Conservation (phyloP, 2,888 invertebrate species). For the Drosophila kanekoi region DNA sequence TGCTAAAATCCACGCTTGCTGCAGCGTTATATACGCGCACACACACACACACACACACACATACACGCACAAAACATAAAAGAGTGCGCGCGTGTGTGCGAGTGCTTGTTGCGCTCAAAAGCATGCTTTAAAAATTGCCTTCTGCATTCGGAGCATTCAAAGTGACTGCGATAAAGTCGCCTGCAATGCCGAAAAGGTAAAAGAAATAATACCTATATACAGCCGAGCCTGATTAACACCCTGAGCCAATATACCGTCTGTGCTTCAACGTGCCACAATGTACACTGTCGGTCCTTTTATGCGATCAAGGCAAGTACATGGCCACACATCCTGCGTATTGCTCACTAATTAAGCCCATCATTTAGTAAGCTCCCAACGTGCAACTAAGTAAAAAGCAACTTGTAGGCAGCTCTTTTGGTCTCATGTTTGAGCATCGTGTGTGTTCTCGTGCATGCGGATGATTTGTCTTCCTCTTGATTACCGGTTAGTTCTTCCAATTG, state of each 20-base stretch:
- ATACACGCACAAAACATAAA: constrained; percentile 10
- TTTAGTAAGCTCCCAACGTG: neutral
- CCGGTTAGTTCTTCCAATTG: no score
- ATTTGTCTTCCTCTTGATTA: neutral
- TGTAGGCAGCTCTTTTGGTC: neutral
- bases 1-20: constrained; percentile 72
- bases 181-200: constrained; percentile 18
- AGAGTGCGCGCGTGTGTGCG: constrained; percentile 16
- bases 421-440: neutral
- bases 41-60: constrained; percentile 23
- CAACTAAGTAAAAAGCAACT: neutral
- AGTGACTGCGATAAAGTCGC: constrained; percentile 32
- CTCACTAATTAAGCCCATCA: constrained; percentile 11
- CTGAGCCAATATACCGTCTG: constrained; percentile 13
- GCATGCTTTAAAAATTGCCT: constrained; percentile 64
- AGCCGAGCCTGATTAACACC: constrained; percentile 22
- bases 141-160: constrained; percentile 31
- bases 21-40: constrained; percentile 48
- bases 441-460: neutral
- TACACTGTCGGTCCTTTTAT: constrained; percentile 11
- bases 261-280: constrained; percentile 4
- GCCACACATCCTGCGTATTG: neutral
- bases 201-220: neutral
- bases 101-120: constrained; percentile 63
- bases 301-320: constrained; percentile 1